A percentile compares a stretch with the other conserved stretches of the same genome.
Conservation (phyloP, 2,113 vertebrate species). For the Carettochelys insculpta region DNA sequence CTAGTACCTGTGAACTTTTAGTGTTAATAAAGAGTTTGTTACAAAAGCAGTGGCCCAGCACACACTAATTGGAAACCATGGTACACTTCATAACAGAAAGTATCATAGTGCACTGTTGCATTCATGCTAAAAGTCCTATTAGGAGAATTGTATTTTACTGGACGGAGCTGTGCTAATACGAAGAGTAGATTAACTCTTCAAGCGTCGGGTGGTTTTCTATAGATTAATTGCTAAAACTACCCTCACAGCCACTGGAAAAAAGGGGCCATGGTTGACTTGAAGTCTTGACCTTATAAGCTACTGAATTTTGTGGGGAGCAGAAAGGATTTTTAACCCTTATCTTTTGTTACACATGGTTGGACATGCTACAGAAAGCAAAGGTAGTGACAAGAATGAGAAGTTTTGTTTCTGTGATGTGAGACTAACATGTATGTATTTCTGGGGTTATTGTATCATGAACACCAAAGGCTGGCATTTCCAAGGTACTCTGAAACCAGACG, state of each 20-base stretch:
- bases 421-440: background rate
- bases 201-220: slow-evolving; percentile 52
- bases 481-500: background rate
- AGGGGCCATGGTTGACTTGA: slow-evolving; percentile 26
- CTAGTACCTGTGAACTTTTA: background rate
- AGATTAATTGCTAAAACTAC: slow-evolving; percentile 38
- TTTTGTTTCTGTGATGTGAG: background rate
- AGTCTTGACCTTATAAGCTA: slow-evolving; percentile 43
- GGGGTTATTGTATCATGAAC: background rate
- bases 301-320: slow-evolving; percentile 7
- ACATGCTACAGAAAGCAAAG: background rate
- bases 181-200: slow-evolving; percentile 68
- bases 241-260: slow-evolving; percentile 29
- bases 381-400: background rate
- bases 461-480: background rate
- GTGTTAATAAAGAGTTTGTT: background rate
- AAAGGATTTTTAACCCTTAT: slow-evolving; percentile 38
- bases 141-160: slow-evolving; percentile 36
- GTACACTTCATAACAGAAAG: background rate
- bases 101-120: background rate
- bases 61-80: rapidly evolving
- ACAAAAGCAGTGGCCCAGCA: background rate
- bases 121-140: slow-evolving; percentile 36
- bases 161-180: slow-evolving; percentile 55
- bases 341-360: background rate